A percentile compares a stretch with the other conserved stretches of the same genome.
These are phyloP conservation scores for Odontocerum albicorne DNA, from an alignment of 2,888 invertebrate species.

Conservation along the genomic window DNA sequence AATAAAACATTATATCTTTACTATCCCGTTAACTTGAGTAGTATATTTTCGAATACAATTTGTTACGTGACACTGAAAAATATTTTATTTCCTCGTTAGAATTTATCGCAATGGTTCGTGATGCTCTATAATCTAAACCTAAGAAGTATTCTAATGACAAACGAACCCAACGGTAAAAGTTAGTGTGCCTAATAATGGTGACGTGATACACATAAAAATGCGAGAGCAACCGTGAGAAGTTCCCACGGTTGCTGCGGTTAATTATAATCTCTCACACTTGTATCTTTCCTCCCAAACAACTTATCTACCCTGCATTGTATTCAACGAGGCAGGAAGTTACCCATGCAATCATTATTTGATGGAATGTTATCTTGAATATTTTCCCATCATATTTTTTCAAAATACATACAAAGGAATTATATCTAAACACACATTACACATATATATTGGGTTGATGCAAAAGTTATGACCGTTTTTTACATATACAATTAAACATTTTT, in stretches of 20 bases:
- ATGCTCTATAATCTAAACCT: neutral
- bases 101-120: neutral
- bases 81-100: too few relatives aligned
- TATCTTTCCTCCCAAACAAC: constrained; percentile 23
- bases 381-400: constrained; percentile 35
- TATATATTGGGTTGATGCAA: too few relatives aligned
- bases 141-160: neutral
- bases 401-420: constrained; percentile 10
- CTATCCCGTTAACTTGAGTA: too few relatives aligned
- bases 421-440: too few relatives aligned
- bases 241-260: constrained; percentile 35
- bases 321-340: constrained; percentile 35
- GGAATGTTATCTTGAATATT: constrained; percentile 34
- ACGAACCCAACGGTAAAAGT: constrained; percentile 9
- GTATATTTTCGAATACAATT: too few relatives aligned
- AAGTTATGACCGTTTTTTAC: too few relatives aligned
- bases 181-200: constrained; percentile 1
- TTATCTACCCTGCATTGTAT: constrained; percentile 33
- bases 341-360: constrained; percentile 29
- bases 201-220: constrained; percentile 13
- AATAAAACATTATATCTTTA: too few relatives aligned
- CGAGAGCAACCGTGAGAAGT: constrained; percentile 32
- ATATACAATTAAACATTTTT: too few relatives aligned
- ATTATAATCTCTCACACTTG: constrained; percentile 36
- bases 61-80: too few relatives aligned